Percentiles rank a stretch among this genome's conserved stretches.
Conservation (phyloP, 2,113 vertebrate genomes). For the Forbesichthys agassizii region DNA sequence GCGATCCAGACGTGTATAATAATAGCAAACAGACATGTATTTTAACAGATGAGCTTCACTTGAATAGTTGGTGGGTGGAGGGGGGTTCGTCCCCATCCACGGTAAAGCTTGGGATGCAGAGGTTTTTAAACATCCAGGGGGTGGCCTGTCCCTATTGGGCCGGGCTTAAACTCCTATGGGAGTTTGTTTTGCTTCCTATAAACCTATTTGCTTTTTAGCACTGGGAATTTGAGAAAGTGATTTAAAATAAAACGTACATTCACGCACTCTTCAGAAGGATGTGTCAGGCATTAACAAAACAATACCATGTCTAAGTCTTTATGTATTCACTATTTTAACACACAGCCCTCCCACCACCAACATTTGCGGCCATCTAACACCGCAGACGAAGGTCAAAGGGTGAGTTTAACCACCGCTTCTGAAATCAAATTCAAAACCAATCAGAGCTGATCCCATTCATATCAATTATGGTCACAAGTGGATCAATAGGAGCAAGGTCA, state of each 20-base stretch:
- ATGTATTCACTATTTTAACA: no score
- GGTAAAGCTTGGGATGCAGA: no score
- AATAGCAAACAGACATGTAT: no score
- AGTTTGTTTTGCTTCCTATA: slow-evolving; percentile 8
- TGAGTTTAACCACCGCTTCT: slow-evolving; percentile 25
- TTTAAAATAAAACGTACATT: neutral
- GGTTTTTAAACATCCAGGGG: slow-evolving; percentile 22
- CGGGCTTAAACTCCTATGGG: neutral
- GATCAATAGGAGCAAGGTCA: slow-evolving; percentile 64
- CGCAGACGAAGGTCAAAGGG: slow-evolving; percentile 31
- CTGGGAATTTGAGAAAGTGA: neutral
- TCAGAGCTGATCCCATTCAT: slow-evolving; percentile 54
- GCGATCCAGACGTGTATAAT: no score
- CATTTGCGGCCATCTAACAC: neutral
- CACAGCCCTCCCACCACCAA: neutral
- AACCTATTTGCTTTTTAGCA: slow-evolving; percentile 4
- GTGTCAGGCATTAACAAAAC: neutral
- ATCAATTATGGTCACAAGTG: slow-evolving; percentile 53
- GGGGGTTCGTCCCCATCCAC: no score
- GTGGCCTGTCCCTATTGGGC: slow-evolving; percentile 30
- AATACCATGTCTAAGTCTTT: no score
- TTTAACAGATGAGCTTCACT: no score
- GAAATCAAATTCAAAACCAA: slow-evolving; percentile 58
- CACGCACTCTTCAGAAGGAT: no score
- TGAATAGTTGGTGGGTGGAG: no score